phyloP scores from a whole-genome alignment of 2,113 vertebrate genomes.

The Ceyx margarethae region DNA sequence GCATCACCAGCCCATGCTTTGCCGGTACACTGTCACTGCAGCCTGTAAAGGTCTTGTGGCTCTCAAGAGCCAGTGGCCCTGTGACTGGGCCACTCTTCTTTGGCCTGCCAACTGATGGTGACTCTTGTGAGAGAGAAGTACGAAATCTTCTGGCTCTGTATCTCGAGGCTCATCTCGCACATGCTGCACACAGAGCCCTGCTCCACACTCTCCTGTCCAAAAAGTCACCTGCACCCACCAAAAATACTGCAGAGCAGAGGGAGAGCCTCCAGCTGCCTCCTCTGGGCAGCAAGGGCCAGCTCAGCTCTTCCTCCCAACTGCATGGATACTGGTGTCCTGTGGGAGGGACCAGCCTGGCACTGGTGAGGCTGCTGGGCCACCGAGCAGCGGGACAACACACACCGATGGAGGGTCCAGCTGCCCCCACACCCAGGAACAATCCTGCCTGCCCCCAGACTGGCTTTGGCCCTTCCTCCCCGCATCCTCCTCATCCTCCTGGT shows the following conservation, averaged over 20 bases:
- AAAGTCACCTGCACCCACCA: background rate
- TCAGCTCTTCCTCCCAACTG: background rate
- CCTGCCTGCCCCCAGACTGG: background rate
- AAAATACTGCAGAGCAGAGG: background rate
- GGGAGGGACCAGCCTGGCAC: background rate
- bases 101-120: background rate
- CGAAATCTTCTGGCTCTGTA: background rate
- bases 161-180: background rate
- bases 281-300: background rate
- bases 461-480: background rate
- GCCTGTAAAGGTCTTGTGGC: background rate
- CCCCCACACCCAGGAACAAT: background rate
- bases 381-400: accelerated
- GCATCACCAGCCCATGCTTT: accelerated
- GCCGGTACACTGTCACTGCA: background rate
- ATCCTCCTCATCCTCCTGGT: background rate
- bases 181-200: background rate
- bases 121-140: background rate
- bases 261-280: background rate
- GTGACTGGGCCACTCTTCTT: background rate
- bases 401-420: accelerated
- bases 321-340: accelerated
- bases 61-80: background rate
- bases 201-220: background rate
- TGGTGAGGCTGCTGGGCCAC: background rate